Conservation (phyloP, 2,888 invertebrate species). For the Hemaris fuciformis region DNA sequence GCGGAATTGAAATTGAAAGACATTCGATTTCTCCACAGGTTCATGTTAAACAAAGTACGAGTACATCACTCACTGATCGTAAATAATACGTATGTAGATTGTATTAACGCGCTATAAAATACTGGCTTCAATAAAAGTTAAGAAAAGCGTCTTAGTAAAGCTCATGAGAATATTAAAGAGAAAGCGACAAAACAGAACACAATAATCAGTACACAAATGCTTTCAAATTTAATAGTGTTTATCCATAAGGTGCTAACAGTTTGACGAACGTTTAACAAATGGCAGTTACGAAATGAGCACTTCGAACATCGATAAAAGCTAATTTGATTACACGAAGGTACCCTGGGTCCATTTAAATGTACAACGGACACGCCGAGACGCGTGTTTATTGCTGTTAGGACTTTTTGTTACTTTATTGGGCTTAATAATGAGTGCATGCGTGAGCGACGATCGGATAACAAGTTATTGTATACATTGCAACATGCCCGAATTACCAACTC, state of each 20-base stretch:
- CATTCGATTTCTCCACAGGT: background rate
- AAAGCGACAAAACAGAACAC: background rate
- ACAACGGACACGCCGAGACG: conserved; percentile 19
- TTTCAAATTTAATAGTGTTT: conserved; percentile 6
- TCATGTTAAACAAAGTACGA: background rate
- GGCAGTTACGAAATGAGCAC: conserved; percentile 15
- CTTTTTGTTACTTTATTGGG: conserved; percentile 22
- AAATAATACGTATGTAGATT: background rate
- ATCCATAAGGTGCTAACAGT: background rate
- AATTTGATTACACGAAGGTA: conserved; percentile 15
- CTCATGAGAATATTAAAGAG: background rate
- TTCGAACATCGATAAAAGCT: conserved; percentile 13
- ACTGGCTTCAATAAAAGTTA: background rate
- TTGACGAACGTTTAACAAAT: background rate
- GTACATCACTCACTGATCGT: background rate
- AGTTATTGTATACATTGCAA: background rate
- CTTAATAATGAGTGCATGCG: conserved; percentile 12
- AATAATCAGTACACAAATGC: background rate
- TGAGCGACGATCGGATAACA: conserved; percentile 18
- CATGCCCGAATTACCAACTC: too few species aligned
- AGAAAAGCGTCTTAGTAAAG: background rate
- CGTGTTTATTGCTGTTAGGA: conserved; percentile 25
- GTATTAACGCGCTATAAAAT: background rate
- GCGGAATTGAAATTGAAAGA: background rate
- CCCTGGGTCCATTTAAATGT: conserved; percentile 21